Evolutionary conservation across 2,888 invertebrate species (phyloP).

Genomic region (Sinodicranocentrus sp.): DNA sequence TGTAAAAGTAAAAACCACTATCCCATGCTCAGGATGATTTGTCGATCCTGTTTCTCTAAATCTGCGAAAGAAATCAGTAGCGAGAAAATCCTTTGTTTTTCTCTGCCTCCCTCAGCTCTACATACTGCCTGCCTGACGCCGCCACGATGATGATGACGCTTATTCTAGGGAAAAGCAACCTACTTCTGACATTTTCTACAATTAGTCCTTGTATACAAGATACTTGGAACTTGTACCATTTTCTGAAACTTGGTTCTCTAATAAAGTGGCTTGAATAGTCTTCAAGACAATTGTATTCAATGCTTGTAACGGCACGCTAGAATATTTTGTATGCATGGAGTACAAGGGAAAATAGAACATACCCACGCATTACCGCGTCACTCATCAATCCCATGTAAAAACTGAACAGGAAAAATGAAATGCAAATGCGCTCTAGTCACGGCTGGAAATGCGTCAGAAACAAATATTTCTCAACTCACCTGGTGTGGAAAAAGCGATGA

Average conservation of each 20-base stretch:
- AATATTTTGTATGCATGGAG: neutral
- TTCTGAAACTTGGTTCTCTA: constrained; percentile 4
- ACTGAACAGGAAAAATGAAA: constrained; percentile 36
- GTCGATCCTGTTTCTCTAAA: too few species aligned
- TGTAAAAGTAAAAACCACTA: too few species aligned
- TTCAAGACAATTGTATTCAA: neutral
- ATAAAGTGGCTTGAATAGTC: too few species aligned
- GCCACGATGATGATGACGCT: constrained; percentile 4
- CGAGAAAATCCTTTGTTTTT: constrained; percentile 15
- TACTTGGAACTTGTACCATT: constrained; percentile 9
- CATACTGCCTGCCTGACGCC: constrained; percentile 17
- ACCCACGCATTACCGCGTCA: too few species aligned
- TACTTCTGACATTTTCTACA: neutral
- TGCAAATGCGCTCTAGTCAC: constrained; percentile 4
- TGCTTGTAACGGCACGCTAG: neutral
- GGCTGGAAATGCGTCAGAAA: constrained; percentile 33
- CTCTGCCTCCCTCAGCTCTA: neutral
- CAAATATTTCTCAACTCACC: constrained; percentile 68
- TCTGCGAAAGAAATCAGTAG: too few species aligned
- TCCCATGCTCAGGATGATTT: too few species aligned
- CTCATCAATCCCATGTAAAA: constrained; percentile 23
- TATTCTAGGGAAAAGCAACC: constrained; percentile 13
- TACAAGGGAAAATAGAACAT: too few species aligned
- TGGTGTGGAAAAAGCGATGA: constrained; percentile 76
- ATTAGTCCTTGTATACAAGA: neutral